Base-by-base conservation (phyloP, 1,140 invertebrate species). In the Olivierus martensii region DNA sequence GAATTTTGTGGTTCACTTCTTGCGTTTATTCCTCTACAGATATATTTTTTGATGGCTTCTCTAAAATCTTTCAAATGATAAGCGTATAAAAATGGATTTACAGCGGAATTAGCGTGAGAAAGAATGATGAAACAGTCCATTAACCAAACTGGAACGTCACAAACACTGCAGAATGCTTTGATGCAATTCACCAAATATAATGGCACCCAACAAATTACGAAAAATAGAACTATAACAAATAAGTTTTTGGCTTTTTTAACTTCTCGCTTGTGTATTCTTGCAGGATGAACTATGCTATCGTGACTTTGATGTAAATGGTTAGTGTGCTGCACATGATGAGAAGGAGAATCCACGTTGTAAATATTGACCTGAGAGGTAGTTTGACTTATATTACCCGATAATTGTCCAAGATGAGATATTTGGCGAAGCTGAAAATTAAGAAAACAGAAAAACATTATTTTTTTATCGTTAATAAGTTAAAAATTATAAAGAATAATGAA, bases 161-260 rank as follows among this genome's bases (percentile, higher is more conserved):
- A 81, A 2, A 75, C 62, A 0, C 74, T 76, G 61, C 80, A 83
- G 65, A 89, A 89, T 1, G 85, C 85, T 65, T 84, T 77, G 15
- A 90, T 75, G 60, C 84, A 88, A 67, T 93, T 92, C 56, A 90
- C 85, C 21, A 86, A 90, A 69, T 92, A 91, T 3, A 93, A 71
- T 0, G 87, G 87, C 46, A 92, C 84, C 87, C 88, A 93, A 64
- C 87, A 91, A 44, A 91, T 75, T 69, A 91, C 86, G 71, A 93
- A 93, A 70, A 91, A 90, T 36, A 85, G 69, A 1, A 93, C 87
- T 47, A 93, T 91, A 53, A 89, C 82, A 41, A 84, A 84, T 0
- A 93, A 74, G 67, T 88, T 92, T 63, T 90, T 85, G 1, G 87
- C 89, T 7, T 86, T 86, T 69, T 90, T 89, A 2, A 89, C 84